These are phyloP conservation scores for Atta cephalotes DNA, from an alignment of 1,140 invertebrate species.

Conservation along the genomic window DNA sequence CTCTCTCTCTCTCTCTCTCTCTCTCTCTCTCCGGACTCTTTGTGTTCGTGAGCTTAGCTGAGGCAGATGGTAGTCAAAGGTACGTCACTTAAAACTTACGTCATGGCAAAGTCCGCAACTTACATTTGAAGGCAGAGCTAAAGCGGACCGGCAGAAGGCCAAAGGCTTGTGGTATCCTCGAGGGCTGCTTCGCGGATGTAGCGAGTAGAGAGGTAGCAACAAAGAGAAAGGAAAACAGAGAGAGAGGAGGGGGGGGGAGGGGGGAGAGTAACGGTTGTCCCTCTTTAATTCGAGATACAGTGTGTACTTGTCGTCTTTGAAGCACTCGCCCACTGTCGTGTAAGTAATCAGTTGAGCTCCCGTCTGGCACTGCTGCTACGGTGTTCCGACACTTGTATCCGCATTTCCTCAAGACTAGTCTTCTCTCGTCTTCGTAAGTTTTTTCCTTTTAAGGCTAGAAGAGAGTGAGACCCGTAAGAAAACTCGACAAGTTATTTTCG, in stretches of 20 bases:
- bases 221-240: background rate
- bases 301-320: constrained; percentile 77
- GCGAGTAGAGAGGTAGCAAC: constrained; percentile 18
- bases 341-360: constrained; percentile 81
- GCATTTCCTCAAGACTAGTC: constrained; percentile 35
- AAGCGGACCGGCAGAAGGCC: constrained; percentile 35
- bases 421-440: background rate
- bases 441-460: constrained; percentile 29
- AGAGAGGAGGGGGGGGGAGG: background rate
- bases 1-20: background rate
- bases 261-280: constrained; percentile 68
- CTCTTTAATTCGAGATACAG: constrained; percentile 81
- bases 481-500: background rate
- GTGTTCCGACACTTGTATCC: constrained; percentile 62
- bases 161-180: constrained; percentile 67
- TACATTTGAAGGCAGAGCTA: constrained; percentile 69
- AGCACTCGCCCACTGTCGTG: constrained; percentile 78
- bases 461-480: constrained; percentile 16
- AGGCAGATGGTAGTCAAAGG: constrained; percentile 66
- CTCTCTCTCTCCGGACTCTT: constrained; percentile 40
- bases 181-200: constrained; percentile 47
- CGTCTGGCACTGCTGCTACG: constrained; percentile 60
- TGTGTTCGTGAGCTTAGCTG: constrained; percentile 34
- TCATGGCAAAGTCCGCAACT: constrained; percentile 68
- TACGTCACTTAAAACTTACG: constrained; percentile 77